Conservation (phyloP, 1,140 invertebrate genomes). For the Drosophila micromelanica region DNA sequence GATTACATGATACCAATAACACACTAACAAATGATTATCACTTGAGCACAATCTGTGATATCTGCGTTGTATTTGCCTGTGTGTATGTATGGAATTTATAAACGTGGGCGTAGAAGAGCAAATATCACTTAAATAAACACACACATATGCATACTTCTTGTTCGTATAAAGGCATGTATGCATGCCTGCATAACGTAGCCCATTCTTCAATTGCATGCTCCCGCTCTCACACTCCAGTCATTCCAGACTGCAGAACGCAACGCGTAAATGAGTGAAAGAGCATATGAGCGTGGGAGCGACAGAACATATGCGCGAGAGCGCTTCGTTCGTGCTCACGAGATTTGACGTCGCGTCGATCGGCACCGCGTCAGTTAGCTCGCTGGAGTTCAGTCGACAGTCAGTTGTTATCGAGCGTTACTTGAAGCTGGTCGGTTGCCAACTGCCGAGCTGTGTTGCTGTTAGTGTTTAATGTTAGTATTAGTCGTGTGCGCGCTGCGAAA, state of each 20-base stretch:
- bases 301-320: not conserved
- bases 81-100: conserved; percentile 6
- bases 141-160: not conserved
- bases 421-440: conserved; percentile 63
- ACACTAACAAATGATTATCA: conserved; percentile 44
- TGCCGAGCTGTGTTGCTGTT: conserved; percentile 38
- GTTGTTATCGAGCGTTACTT: conserved; percentile 72
- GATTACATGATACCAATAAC: conserved; percentile 42
- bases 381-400: conserved; percentile 44
- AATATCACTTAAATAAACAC: conserved; percentile 17
- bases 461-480: conserved; percentile 50
- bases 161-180: not conserved
- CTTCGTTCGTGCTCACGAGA: conserved; percentile 12
- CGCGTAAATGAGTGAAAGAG: conserved; percentile 9
- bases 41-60: conserved; percentile 32
- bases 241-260: not conserved
- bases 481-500: conserved; percentile 70
- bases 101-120: conserved; percentile 11
- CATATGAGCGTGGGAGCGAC: conserved; percentile 3
- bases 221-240: conserved; percentile 6
- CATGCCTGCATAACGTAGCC: conserved; percentile 11
- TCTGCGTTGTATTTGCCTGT: not conserved
- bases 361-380: conserved; percentile 21
- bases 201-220: conserved; percentile 44
- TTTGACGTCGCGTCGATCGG: conserved; percentile 28